Base-by-base conservation (phyloP, 2,888 invertebrate species). In the Clusia tigrina region DNA sequence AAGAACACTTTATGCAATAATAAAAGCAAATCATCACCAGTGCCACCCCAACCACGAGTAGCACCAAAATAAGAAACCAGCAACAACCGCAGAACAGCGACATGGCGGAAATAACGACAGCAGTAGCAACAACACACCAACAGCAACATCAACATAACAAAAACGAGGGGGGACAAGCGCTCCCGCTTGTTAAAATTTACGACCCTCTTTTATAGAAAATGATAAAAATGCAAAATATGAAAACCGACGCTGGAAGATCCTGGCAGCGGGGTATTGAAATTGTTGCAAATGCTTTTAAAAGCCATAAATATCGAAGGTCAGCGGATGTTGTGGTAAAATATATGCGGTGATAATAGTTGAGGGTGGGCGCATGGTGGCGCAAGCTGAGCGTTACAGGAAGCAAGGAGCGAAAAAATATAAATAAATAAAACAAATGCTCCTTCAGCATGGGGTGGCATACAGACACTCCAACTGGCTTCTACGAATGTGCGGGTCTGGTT, bases 181-280 rank as follows among this genome's bases (percentile, higher is more conserved):
- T 22, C 3, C 2, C 22, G 48, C 22, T 48, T 48, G 48, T 48
- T 48, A 48, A 48, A 48, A 48, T 48, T 48, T 48, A 48, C 48
- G 48, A 48, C 48, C 48, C 48, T 48, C 48, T 20, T 48, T 48
- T 48, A 20, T 20, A 17, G 22, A 48, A 48, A n/a, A 48, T 48
- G 48, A 48, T 48, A 48, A 48, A 48, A 48, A 48, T 48, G 48
- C 48, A 48, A 48, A 42, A 48, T 48, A 48, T 48, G 48, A 48
- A 48, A 48, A 48, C 20, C 15, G 48, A 22, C 48, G n/a, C 3
- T n/a, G n/a, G n/a, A n/a, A n/a, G n/a, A n/a, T n/a, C n/a, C n/a
- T n/a, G n/a, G n/a, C n/a, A n/a, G n/a, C n/a, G n/a, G n/a, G n/a
- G n/a, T n/a, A n/a, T n/a, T n/a, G n/a, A n/a, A n/a, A n/a, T n/a